Conservation (phyloP, 2,888 invertebrate genomes). For the Notodonta ziczac region DNA sequence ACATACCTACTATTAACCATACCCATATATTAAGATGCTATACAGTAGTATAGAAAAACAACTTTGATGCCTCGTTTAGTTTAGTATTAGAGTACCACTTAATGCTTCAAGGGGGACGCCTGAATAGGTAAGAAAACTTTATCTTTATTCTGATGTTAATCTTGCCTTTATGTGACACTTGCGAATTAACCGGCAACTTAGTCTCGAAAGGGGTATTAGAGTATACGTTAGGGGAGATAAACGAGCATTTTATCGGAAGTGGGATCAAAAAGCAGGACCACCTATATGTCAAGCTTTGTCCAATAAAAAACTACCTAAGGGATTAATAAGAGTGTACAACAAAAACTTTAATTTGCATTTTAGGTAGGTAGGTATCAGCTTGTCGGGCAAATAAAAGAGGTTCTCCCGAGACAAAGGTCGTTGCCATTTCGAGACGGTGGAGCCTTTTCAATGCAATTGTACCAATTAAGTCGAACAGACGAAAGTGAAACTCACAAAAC, state of each 20-base stretch:
- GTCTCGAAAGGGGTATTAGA: conserved; percentile 43
- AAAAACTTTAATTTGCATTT: conserved; percentile 48
- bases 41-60: too few species aligned
- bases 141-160: conserved; percentile 47
- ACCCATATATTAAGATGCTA: too few species aligned
- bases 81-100: background rate
- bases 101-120: background rate
- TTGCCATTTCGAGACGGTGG: conserved; percentile 54
- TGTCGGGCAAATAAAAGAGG: conserved; percentile 43
- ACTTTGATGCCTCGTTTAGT: background rate
- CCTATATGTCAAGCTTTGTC: background rate
- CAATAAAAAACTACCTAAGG: background rate
- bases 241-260: conserved; percentile 35
- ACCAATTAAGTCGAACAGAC: conserved; percentile 73
- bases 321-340: conserved; percentile 27
- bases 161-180: conserved; percentile 37
- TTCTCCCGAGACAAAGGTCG: conserved; percentile 59
- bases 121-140: conserved; percentile 29
- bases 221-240: conserved; percentile 48
- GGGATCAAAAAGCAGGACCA: conserved; percentile 29
- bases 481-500: conserved; percentile 80
- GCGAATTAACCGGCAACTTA: conserved; percentile 41
- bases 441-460: conserved; percentile 67
- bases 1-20: too few species aligned
- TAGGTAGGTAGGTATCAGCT: conserved; percentile 40